Conservation (phyloP, 2,797 vertebrate genomes). For the Acropternis orthonyx region DNA sequence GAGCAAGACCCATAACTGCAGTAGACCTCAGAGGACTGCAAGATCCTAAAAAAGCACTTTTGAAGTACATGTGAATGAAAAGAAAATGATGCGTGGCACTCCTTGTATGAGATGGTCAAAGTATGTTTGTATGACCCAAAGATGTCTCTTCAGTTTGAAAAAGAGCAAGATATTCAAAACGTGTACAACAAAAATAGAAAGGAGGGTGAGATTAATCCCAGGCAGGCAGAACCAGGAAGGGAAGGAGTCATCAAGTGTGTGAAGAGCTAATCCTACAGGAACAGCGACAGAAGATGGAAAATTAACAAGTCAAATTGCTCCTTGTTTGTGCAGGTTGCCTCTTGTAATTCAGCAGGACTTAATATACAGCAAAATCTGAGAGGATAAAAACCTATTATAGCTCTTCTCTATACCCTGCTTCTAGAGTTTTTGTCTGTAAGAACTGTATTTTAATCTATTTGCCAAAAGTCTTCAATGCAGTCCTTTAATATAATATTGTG, state of each 20-base stretch:
- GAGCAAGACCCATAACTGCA: neutral
- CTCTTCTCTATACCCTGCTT: neutral
- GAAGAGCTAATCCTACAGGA: neutral
- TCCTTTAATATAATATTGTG: constrained; percentile 15
- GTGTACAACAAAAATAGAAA: neutral
- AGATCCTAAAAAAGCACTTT: neutral
- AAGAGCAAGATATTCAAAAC: neutral
- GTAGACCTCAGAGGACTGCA: neutral
- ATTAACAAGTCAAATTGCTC: constrained; percentile 16
- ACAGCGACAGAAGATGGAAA: neutral
- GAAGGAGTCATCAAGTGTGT: neutral
- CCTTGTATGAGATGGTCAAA: neutral
- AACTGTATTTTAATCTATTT: constrained; percentile 64
- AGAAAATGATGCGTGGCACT: neutral
- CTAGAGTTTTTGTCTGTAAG: constrained; percentile 1
- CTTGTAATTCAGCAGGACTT: constrained; percentile 12
- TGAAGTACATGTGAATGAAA: neutral
- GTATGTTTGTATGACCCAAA: neutral
- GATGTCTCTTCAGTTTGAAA: neutral
- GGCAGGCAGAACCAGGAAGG: neutral
- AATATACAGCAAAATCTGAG: constrained; percentile 31
- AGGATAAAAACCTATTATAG: neutral
- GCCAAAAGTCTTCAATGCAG: constrained; percentile 53
- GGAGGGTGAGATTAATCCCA: neutral
- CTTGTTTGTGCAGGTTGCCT: neutral